These are phyloP conservation scores for Leuctra nigra DNA, from an alignment of 2,888 invertebrate genomes.

Conservation along the genomic window DNA sequence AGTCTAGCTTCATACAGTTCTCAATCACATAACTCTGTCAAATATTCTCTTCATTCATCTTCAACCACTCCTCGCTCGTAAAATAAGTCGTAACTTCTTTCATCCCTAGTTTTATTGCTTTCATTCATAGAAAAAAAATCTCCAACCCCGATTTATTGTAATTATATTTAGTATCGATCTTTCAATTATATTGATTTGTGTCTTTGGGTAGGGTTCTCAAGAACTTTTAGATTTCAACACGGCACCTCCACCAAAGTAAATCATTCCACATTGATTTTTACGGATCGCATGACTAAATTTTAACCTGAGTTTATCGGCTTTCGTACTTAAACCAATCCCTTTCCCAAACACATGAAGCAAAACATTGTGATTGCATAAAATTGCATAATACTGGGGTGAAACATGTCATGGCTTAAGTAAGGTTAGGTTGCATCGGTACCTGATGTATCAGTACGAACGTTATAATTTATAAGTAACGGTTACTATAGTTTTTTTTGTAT, in stretches of 20 bases:
- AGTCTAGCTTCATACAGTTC: too few species aligned
- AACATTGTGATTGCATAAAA: conserved; percentile 3
- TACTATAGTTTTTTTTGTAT: not conserved
- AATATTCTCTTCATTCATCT: too few species aligned
- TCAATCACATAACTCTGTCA: not conserved
- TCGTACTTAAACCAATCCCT: too few species aligned
- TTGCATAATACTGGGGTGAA: not conserved
- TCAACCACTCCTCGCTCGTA: conserved; percentile 1
- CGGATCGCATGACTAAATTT: too few species aligned
- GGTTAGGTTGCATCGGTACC: conserved; percentile 15
- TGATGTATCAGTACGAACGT: conserved; percentile 7
- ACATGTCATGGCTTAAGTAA: conserved; percentile 7
- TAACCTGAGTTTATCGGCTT: too few species aligned
- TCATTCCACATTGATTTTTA: too few species aligned
- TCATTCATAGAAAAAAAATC: not conserved
- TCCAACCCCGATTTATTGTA: not conserved
- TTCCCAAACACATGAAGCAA: too few species aligned
- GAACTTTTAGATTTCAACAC: too few species aligned
- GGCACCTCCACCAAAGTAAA: too few species aligned
- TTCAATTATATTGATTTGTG: too few species aligned
- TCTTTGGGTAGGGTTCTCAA: too few species aligned
- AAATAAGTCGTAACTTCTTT: not conserved
- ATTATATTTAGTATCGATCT: conserved; percentile 1
- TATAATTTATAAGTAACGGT: conserved; percentile 11
- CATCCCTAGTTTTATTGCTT: too few species aligned